These are phyloP conservation scores for Drosophila pachea DNA, from an alignment of 1,140 invertebrate species.

Conservation along the genomic window DNA sequence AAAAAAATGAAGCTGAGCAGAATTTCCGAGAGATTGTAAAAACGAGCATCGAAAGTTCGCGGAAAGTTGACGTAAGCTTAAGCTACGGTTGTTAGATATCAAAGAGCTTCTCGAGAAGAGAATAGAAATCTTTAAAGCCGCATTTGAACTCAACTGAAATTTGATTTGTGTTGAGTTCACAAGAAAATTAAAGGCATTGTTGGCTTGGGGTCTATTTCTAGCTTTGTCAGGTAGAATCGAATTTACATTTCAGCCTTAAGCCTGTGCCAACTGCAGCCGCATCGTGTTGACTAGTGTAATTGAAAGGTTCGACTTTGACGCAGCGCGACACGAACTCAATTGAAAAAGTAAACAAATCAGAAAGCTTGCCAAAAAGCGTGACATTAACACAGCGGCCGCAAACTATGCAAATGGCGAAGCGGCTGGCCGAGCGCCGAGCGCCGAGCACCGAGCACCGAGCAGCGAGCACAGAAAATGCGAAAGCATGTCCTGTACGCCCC, in stretches of 20 bases:
- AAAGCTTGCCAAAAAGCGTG: conserved; percentile 51
- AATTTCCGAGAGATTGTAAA: too few relatives aligned
- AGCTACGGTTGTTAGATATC: too few relatives aligned
- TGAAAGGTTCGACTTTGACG: conserved; percentile 34
- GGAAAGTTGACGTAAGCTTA: too few relatives aligned
- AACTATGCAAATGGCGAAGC: conserved; percentile 48
- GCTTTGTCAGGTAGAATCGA: too few relatives aligned
- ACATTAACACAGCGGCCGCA: conserved; percentile 60
- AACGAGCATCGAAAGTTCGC: too few relatives aligned
- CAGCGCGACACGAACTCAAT: conserved; percentile 56
- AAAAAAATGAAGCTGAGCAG: neutral
- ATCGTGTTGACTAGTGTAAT: conserved; percentile 50
- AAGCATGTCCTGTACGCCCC: conserved; percentile 59
- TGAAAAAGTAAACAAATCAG: conserved; percentile 73
- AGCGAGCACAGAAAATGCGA: conserved; percentile 48
- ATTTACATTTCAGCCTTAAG: too few relatives aligned
- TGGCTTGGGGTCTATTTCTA: too few relatives aligned
- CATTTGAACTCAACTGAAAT: too few relatives aligned
- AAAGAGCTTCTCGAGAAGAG: too few relatives aligned
- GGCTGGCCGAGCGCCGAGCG: conserved; percentile 22
- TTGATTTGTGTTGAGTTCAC: too few relatives aligned
- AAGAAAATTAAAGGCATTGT: too few relatives aligned
- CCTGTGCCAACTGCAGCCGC: neutral
- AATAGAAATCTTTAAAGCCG: too few relatives aligned
- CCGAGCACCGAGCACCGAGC: conserved; percentile 27